Evolutionary conservation across 2,797 vertebrate genomes (phyloP).

Genomic region (Lepus oiostolus): DNA sequence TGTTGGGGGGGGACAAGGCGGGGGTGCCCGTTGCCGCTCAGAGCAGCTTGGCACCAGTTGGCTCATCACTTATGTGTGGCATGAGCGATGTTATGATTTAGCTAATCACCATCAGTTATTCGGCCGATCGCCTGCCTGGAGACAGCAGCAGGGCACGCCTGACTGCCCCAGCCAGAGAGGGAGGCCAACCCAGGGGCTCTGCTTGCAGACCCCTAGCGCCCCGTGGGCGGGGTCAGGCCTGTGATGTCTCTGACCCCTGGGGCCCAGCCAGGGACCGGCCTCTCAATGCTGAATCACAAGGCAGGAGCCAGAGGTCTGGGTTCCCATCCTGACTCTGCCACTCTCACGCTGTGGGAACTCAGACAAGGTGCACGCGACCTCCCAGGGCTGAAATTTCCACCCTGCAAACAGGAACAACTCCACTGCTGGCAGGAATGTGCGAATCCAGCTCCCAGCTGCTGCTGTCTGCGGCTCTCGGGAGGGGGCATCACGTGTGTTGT

Average conservation of each 20-base stretch:
- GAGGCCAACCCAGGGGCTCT: neutral
- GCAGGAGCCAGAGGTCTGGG: neutral
- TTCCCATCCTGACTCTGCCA: slow-evolving; percentile 36
- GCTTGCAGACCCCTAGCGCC: neutral
- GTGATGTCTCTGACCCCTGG: neutral
- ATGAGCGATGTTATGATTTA: slow-evolving; percentile 88
- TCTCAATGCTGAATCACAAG: neutral
- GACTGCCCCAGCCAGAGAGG: slow-evolving; percentile 87
- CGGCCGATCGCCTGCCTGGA: slow-evolving; percentile 87
- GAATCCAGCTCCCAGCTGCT: neutral
- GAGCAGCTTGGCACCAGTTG: slow-evolving; percentile 84
- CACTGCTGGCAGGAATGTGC: neutral
- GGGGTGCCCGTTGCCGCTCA: slow-evolving; percentile 80
- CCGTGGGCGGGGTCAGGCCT: accelerated
- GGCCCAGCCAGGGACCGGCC: neutral
- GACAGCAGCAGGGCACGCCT: slow-evolving; percentile 85
- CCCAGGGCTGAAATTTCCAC: neutral
- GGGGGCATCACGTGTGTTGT: too few species aligned
- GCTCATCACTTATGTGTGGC: slow-evolving; percentile 90
- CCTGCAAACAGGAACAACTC: neutral
- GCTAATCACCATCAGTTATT: slow-evolving; percentile 89
- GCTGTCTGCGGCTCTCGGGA: neutral
- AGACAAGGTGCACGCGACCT: neutral
- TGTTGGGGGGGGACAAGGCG: slow-evolving; percentile 61
- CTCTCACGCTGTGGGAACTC: slow-evolving; percentile 17